Evolutionary conservation across 1,140 invertebrate genomes (phyloP).

Genomic region (Doryteuthis pealeii): DNA sequence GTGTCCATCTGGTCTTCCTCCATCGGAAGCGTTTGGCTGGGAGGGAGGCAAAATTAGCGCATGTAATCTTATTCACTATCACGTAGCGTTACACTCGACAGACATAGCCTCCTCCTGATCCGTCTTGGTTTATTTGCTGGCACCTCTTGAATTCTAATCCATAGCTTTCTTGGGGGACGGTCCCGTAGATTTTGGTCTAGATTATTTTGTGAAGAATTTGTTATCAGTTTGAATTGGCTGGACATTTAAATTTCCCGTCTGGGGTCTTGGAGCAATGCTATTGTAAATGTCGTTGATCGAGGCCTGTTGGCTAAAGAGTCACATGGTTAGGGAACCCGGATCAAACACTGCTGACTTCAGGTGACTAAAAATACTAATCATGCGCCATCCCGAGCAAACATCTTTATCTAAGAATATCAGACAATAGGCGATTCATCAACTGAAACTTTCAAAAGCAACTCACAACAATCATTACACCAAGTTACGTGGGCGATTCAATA

Average conservation of each 20-base stretch:
- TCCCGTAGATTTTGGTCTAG: no score
- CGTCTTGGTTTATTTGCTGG: no score
- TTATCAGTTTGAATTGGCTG: no score
- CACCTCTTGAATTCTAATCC: no score
- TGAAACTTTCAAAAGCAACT: not conserved
- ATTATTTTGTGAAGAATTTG: no score
- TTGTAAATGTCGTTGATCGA: no score
- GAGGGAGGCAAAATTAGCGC: not conserved
- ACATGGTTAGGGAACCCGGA: not conserved
- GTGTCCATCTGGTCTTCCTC: not conserved
- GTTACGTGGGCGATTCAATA: no score
- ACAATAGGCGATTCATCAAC: not conserved
- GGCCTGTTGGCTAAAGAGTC: no score
- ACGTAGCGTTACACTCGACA: not conserved
- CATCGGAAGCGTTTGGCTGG: not conserved
- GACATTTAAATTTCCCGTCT: no score
- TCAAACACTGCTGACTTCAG: not conserved
- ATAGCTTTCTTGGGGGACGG: no score
- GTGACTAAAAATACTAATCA: not conserved
- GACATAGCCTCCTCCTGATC: not conserved
- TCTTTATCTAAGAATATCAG: not conserved
- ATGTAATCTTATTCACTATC: not conserved
- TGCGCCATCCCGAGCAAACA: not conserved
- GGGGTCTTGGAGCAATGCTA: no score
- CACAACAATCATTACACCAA: no score